Percentiles rank a stretch among this genome's conserved stretches.
These are phyloP conservation scores for Subanguina moxae DNA, from an alignment of 1,140 invertebrate species.

Conservation along the genomic window DNA sequence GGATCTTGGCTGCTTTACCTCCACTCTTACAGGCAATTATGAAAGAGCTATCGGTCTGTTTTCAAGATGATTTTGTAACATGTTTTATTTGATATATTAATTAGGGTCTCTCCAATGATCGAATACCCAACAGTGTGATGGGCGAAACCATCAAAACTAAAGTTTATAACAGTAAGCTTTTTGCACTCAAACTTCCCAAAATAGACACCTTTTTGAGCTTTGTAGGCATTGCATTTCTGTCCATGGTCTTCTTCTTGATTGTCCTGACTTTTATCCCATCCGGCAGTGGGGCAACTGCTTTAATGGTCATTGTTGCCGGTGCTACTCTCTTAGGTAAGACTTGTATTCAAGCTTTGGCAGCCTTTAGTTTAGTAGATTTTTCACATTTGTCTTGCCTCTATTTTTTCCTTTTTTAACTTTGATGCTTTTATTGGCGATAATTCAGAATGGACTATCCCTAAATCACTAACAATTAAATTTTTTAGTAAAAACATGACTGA, in stretches of 20 bases:
- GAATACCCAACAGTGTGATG: slow-evolving; percentile 21
- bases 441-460: no score
- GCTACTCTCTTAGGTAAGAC: slow-evolving; percentile 17
- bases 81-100: no score
- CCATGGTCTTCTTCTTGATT: slow-evolving; percentile 21
- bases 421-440: no score
- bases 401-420: no score
- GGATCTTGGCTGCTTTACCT: slow-evolving; percentile 33
- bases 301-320: slow-evolving; percentile 12
- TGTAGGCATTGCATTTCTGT: slow-evolving; percentile 22
- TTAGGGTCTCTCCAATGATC: slow-evolving; percentile 27
- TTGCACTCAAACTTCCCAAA: no score
- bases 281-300: slow-evolving; percentile 15
- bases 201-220: no score
- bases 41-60: slow-evolving; percentile 20
- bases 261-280: slow-evolving; percentile 26
- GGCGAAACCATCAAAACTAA: slow-evolving; percentile 31
- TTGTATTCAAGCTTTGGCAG: no score
- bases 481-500: no score
- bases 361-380: no score
- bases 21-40: slow-evolving; percentile 24
- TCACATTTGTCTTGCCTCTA: no score
- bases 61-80: no score
- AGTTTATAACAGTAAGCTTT: slow-evolving; percentile 20
- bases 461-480: no score